Evolutionary conservation across 2,888 invertebrate genomes (phyloP).

Genomic region (Pseudococcus viburni): DNA sequence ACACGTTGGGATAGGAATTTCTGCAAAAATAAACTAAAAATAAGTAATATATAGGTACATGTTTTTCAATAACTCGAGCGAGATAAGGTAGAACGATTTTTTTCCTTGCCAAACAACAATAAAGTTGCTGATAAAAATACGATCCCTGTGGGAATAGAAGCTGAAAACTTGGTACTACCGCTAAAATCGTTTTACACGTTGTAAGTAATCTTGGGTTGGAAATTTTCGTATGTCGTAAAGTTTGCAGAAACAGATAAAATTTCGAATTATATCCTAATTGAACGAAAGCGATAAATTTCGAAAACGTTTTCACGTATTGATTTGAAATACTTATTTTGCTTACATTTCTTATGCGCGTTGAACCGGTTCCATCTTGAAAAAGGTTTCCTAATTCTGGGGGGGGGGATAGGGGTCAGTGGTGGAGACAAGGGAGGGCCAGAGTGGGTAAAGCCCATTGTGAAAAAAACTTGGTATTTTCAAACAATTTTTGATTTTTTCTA

Average conservation of each 20-base stretch:
- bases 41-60: background rate
- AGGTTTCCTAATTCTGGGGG: too few species aligned
- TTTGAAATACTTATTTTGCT: background rate
- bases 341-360: too few species aligned
- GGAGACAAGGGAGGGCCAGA: too few species aligned
- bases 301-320: background rate
- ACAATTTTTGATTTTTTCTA: too few species aligned
- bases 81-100: slow-evolving; percentile 9
- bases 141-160: slow-evolving; percentile 6
- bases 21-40: background rate
- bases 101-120: background rate
- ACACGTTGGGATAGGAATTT: background rate
- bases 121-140: slow-evolving; percentile 31
- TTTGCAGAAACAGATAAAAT: slow-evolving; percentile 11
- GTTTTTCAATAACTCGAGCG: background rate
- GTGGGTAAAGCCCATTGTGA: too few species aligned
- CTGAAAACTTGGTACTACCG: background rate
- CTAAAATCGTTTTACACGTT: slow-evolving; percentile 27
- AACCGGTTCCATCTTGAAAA: too few species aligned
- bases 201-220: background rate
- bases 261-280: slow-evolving; percentile 4
- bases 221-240: slow-evolving; percentile 14
- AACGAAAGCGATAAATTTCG: slow-evolving; percentile 14
- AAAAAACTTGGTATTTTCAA: too few species aligned
- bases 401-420: too few species aligned